Evolutionary conservation across 92 coral and sea anemone genomes (phyloP), one percentile per base, ranked within the genome.

Genomic region (Porites cylindrica): DNA sequence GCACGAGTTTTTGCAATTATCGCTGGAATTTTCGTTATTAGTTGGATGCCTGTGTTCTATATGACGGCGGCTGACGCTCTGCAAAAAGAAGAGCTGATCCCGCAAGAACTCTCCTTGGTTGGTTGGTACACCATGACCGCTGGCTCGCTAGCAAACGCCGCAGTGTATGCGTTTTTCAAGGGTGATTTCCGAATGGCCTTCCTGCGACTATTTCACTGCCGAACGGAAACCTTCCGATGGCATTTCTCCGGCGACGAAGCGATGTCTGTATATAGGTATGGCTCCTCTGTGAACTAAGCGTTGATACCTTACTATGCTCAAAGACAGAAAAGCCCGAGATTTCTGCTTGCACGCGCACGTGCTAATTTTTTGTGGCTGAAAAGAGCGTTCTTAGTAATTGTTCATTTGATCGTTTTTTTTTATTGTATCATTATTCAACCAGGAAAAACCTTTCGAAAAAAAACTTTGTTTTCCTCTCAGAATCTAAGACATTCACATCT

Each of bases 21-120:
- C 60, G 96, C 98, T 9, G 96, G 89, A 1, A 93, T 94, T 24
- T 94, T 94, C 67, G 92, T 94, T 2, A 26, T 94, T 1, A 87
- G 93, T 19, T 94, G 98, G 98, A 79, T 92, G 62, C 98, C 98
- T 4, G 96, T 94, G 13, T 89, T 94, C 24, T 92, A 92, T 64
- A 92, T 94, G 98, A 92, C 98, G 18, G 73, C 89, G 3, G 96
- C 95, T 29, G 82, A 50, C 8, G 98, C 98, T 29, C 66, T 94
- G 20, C 23, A 82, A 51, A 82, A 74, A 70, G 59, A 52, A 0
- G 85, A 87, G 13, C 38, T 90, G 51, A 82, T 90, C 52, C 98
- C 98, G 1, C 43, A 56, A 9, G 89, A 63, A 29, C 84, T 94
- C 29, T 60, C 82, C 12, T 71, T 66, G 18, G 87, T 94, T 56